Base-by-base conservation (phyloP, 2,113 vertebrate genomes). In the Aptenodytes forsteri region DNA sequence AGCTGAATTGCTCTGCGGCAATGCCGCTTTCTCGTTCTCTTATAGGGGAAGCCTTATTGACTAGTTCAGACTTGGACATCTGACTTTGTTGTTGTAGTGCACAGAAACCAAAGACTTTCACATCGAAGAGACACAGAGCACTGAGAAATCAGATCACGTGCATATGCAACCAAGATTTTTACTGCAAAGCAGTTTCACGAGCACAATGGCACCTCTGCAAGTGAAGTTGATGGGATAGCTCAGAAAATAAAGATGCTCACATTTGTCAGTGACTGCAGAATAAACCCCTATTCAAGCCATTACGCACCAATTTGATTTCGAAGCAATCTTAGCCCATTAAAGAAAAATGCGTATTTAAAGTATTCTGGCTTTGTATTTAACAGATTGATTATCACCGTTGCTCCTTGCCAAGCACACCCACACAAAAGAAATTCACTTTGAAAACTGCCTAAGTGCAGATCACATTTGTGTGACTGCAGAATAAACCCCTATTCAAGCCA, bases 361-460 rank as follows among this genome's bases (percentile, higher is more conserved):
- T 87, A 58, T 66, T 94, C 87, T 73, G 62, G 65, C 42, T 96
- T 89, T 94, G 81, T 96, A 89, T 91, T 96, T 95, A 96, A 92
- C 80, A 91, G 93, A 95, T 83, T 87, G 47, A 94, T 97, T 93
- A 92, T 83, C 81, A 72, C 73, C 6, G 0, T 84, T 92, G 83
- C 65, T 85, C 47, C 94, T 91, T 95, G 94, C 91, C 91, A 95
- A 91, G 90, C 70, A 88, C 66, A 83, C 66, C 61, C 72, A 92
- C 89, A 78, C 55, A 92, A 83, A 93, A 73, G 65, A 95, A 96
- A 93, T 91, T 52, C 36, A 78, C 81, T 96, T 91, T 89, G 77
- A 87, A 93, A 97, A 76, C 77, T 89, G 87, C 52, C 81, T 89
- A 79, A 70, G 65, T 67, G 85, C 89, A 95, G 73, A 91, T 91